Conservation (phyloP, 2,113 vertebrate genomes). For the Neolamprologus kungweensis region DNA sequence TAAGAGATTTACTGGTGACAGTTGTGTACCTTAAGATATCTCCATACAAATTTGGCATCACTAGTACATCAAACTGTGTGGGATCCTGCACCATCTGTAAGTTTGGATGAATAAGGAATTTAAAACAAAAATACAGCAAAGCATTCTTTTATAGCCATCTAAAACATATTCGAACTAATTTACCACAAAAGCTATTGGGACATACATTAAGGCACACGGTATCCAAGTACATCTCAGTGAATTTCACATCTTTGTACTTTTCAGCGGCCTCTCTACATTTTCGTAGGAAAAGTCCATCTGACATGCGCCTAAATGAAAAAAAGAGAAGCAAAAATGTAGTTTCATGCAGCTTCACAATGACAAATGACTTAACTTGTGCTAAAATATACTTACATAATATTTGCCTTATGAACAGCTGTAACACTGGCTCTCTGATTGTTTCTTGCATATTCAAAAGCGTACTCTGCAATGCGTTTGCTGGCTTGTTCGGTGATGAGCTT, state of each 20-base stretch:
- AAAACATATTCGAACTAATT: neutral
- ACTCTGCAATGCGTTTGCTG: slow-evolving; percentile 89
- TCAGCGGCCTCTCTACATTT: slow-evolving; percentile 95
- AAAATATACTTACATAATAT: slow-evolving; percentile 84
- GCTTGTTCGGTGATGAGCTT: slow-evolving; percentile 93
- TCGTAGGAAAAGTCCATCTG: slow-evolving; percentile 90
- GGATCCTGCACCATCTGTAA: slow-evolving; percentile 95
- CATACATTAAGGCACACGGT: slow-evolving; percentile 95
- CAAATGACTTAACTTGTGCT: neutral
- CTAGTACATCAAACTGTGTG: slow-evolving; percentile 90
- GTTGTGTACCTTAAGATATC: slow-evolving; percentile 86
- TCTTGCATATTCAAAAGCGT: slow-evolving; percentile 91
- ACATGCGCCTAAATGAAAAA: slow-evolving; percentile 83
- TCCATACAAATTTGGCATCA: slow-evolving; percentile 96
- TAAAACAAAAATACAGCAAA: neutral
- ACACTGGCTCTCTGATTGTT: slow-evolving; percentile 89
- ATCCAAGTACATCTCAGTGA: slow-evolving; percentile 97
- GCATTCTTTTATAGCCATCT: neutral
- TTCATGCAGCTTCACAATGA: neutral
- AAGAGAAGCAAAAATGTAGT: neutral
- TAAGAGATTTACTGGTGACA: neutral
- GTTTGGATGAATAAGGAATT: neutral
- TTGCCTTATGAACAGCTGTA: slow-evolving; percentile 95
- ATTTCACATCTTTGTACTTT: slow-evolving; percentile 92
- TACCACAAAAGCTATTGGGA: neutral